Percentiles rank a stretch among this genome's conserved stretches.
These are phyloP conservation scores for Pituophis catenifer DNA, from an alignment of 2,113 vertebrate species.

Conservation along the genomic window DNA sequence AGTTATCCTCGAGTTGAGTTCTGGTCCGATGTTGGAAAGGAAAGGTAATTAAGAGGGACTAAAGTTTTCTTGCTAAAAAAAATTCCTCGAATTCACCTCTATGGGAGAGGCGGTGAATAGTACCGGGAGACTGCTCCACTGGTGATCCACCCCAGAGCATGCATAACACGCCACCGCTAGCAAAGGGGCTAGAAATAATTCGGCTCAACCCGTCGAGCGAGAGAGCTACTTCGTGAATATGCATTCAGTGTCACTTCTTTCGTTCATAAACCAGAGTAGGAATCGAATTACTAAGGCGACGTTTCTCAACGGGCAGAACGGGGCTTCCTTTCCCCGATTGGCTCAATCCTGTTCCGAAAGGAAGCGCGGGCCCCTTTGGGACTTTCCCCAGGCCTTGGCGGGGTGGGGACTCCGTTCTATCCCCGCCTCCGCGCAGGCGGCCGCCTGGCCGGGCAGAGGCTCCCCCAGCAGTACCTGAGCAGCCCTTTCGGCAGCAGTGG, in stretches of 20 bases:
- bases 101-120: not conserved
- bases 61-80: not conserved
- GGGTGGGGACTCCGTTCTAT: rapidly evolving
- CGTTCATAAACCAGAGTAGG: not conserved
- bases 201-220: not conserved
- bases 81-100: not conserved
- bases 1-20: not conserved
- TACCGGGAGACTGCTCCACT: not conserved
- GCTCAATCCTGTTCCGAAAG: not conserved
- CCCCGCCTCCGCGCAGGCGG: not conserved
- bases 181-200: not conserved
- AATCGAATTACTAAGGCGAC: not conserved
- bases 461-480: not conserved
- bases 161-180: not conserved
- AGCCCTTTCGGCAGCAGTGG: not conserved
- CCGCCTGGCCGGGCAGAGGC: not conserved
- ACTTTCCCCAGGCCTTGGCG: not conserved
- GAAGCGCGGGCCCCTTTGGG: not conserved
- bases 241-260: not conserved
- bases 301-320: not conserved
- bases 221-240: not conserved
- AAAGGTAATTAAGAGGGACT: not conserved
- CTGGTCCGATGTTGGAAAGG: not conserved
- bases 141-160: not conserved
- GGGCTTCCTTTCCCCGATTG: not conserved